Base-by-base conservation (phyloP, 1,140 invertebrate genomes). In the Cydia amplana region DNA sequence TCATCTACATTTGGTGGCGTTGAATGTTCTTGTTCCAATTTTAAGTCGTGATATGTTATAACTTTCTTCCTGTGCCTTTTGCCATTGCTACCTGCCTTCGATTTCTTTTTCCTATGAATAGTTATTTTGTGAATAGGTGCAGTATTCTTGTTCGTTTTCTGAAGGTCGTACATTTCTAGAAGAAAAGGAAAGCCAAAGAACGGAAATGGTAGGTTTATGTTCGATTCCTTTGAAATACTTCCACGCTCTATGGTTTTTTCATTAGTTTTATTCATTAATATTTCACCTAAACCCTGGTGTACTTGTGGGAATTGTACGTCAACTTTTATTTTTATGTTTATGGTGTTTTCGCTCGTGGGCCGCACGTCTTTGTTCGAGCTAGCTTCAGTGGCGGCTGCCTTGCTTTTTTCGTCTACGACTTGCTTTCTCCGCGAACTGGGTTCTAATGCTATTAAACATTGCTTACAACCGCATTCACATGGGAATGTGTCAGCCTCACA, bases 61-160 rank as follows among this genome's bases (percentile, higher is more conserved):
- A 83, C 36, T 75, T 91, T 91, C 43, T 83, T 88, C 20, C 81
- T 80, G 65, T 89, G 85, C 67, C 87, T 90, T 77, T 90, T 92
- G 55, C 74, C 82, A 74, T 74, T 85, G 75, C 79, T 85, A 64
- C 77, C 83, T 14, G 67, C 67, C 64, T 80, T 85, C 5, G 80
- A 79, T 77, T 89, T 91, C 75, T 89, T 92, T 77, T 88, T 92
- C 75, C 90, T 92, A 64, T 89, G 86, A 23, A 90, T 84, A 55
- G 83, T 85, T 74, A 88, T 85, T 80, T 89, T 89, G 67, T 89
- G 86, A 60, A 85, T 75, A n/a, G 84, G 76, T 0, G 72, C 51
- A 14, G 79, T 75, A 73, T 83, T 67, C 75, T 83, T 78, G 32
- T 77, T 64, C 5, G 67, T 32, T 77, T 81, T 84, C 70, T 83